These are phyloP conservation scores for Aphelenchoides besseyi DNA, from an alignment of 1,140 invertebrate species.

Conservation along the genomic window DNA sequence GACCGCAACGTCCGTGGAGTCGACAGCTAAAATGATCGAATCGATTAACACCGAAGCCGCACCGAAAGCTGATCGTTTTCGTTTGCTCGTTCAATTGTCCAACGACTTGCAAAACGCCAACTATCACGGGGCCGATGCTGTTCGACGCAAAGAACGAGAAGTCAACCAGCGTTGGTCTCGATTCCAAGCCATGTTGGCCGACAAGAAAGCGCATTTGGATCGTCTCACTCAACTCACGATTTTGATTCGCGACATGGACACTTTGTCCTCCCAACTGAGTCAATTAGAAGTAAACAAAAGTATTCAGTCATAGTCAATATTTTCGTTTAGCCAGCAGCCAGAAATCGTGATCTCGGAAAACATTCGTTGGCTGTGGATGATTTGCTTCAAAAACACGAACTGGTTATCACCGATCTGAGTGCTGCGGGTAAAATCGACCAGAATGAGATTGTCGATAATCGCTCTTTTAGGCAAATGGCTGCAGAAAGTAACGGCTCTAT, in stretches of 20 bases:
- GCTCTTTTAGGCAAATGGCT: constrained; percentile 68
- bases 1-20: constrained; percentile 83
- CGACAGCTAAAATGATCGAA: constrained; percentile 95
- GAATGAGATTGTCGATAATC: constrained; percentile 64
- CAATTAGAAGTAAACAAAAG: constrained; percentile 75
- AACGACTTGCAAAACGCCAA: constrained; percentile 83
- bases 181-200: constrained; percentile 77
- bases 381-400: constrained; percentile 82
- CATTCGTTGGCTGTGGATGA: constrained; percentile 90
- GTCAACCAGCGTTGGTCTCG: constrained; percentile 83
- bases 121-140: constrained; percentile 81
- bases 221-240: constrained; percentile 63
- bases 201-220: constrained; percentile 77
- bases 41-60: constrained; percentile 94
- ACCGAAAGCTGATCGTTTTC: constrained; percentile 83
- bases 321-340: constrained; percentile 71
- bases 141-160: constrained; percentile 76
- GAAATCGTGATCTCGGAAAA: constrained; percentile 81
- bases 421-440: constrained; percentile 77
- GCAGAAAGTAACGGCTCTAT: constrained; percentile 68
- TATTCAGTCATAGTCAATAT: too few species aligned
- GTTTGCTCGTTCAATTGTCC: constrained; percentile 75
- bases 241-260: constrained; percentile 69
- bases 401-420: constrained; percentile 73
- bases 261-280: constrained; percentile 75